phyloP scores from a whole-genome alignment of 2,113 vertebrate species.

The Nesoenas mayeri region DNA sequence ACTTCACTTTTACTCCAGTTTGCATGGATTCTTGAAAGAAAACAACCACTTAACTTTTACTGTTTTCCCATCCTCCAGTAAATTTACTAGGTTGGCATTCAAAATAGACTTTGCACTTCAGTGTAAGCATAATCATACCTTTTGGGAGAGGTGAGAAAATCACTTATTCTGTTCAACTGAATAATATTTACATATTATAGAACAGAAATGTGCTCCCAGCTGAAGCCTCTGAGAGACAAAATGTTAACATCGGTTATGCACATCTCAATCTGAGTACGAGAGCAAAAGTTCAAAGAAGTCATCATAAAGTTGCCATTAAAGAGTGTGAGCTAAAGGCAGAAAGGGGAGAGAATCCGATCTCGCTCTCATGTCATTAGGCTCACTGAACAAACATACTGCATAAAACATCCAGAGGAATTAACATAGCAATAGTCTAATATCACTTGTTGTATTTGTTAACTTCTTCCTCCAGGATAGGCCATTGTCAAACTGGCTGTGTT shows the following conservation, averaged over 20 bases:
- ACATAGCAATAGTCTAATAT: not conserved
- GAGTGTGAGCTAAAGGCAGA: not conserved
- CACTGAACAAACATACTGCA: not conserved
- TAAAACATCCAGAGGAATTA: not conserved
- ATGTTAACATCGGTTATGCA: not conserved
- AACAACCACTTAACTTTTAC: not conserved
- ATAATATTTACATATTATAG: not conserved
- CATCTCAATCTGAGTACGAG: rapidly evolving
- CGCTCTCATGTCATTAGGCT: not conserved
- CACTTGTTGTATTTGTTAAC: not conserved
- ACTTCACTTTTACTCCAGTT: not conserved
- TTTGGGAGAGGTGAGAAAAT: not conserved
- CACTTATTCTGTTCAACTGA: not conserved
- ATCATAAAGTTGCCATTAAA: not conserved
- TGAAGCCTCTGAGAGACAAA: not conserved
- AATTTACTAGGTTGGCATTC: not conserved
- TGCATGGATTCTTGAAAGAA: not conserved
- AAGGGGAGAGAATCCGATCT: not conserved
- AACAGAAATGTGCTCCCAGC: not conserved
- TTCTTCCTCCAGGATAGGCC: not conserved
- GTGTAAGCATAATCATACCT: not conserved
- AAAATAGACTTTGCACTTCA: not conserved
- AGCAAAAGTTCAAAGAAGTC: not conserved
- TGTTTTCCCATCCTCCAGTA: not conserved
- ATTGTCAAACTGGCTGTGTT: not conserved